These are phyloP conservation scores for Acheta domesticus DNA, from an alignment of 2,888 invertebrate species.

Conservation along the genomic window DNA sequence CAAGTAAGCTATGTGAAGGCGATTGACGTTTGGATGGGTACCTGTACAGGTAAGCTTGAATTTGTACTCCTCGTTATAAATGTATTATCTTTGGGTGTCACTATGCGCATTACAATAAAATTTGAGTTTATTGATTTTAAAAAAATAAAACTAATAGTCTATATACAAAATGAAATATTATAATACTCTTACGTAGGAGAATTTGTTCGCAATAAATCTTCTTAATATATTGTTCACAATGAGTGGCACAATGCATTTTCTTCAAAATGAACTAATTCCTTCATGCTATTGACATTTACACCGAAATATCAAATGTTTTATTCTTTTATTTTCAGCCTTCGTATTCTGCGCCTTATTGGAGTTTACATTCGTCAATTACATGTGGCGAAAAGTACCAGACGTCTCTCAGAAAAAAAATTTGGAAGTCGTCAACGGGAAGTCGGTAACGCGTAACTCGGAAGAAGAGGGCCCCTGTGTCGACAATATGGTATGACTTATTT, in stretches of 20 bases:
- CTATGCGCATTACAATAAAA: too few relatives aligned
- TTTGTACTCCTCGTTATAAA: neutral
- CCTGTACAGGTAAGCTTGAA: constrained; percentile 44
- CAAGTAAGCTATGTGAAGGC: constrained; percentile 50
- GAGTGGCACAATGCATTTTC: too few relatives aligned
- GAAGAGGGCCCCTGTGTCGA: constrained; percentile 32
- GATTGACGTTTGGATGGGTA: constrained; percentile 47
- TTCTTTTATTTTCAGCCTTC: constrained; percentile 43
- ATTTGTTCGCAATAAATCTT: too few relatives aligned
- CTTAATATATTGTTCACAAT: too few relatives aligned
- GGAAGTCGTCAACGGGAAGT: constrained; percentile 35
- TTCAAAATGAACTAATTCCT: too few relatives aligned
- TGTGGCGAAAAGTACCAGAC: constrained; percentile 46
- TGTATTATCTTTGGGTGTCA: neutral
- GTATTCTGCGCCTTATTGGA: constrained; percentile 51
- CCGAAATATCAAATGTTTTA: too few relatives aligned
- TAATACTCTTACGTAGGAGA: too few relatives aligned
- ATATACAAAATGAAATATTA: too few relatives aligned
- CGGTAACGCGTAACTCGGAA: constrained; percentile 23
- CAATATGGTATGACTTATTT: neutral
- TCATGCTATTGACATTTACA: too few relatives aligned
- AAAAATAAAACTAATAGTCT: neutral
- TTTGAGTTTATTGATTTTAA: neutral
- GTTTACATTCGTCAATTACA: constrained; percentile 51
- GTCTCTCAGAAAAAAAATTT: constrained; percentile 20